These are phyloP conservation scores for Calliphora vomitoria DNA, from an alignment of 2,888 invertebrate species.

Conservation along the genomic window DNA sequence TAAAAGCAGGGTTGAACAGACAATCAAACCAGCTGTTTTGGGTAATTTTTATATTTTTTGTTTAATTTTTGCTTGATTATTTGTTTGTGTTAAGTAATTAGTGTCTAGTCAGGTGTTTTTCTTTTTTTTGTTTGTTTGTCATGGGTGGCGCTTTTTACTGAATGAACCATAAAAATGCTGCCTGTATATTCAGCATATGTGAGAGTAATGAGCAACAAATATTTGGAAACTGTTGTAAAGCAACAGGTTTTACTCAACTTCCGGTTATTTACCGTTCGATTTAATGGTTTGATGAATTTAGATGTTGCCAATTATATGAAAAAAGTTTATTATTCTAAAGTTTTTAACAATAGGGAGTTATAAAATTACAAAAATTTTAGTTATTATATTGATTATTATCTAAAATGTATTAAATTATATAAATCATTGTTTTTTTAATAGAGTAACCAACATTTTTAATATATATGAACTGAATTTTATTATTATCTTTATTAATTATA, in stretches of 20 bases:
- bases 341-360: no score
- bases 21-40: slow-evolving; percentile 54
- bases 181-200: not conserved
- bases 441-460: no score
- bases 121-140: not conserved
- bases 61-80: slow-evolving; percentile 1
- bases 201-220: slow-evolving; percentile 22
- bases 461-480: not conserved
- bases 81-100: not conserved
- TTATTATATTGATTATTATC: no score
- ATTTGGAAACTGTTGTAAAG: not conserved
- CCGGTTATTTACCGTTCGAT: slow-evolving; percentile 48
- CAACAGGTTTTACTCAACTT: slow-evolving; percentile 44
- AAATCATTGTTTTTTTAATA: no score
- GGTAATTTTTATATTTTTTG: not conserved
- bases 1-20: slow-evolving; percentile 20
- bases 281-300: not conserved
- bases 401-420: no score
- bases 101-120: slow-evolving; percentile 33
- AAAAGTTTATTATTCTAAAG: not conserved
- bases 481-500: not conserved
- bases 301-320: not conserved
- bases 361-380: no score
- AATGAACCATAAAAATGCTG: not conserved
- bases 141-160: slow-evolving; percentile 48